A percentile compares a stretch with the other conserved stretches of the same genome.
Conservation (phyloP, 2,797 vertebrate genomes). For the Amazona finschi region DNA sequence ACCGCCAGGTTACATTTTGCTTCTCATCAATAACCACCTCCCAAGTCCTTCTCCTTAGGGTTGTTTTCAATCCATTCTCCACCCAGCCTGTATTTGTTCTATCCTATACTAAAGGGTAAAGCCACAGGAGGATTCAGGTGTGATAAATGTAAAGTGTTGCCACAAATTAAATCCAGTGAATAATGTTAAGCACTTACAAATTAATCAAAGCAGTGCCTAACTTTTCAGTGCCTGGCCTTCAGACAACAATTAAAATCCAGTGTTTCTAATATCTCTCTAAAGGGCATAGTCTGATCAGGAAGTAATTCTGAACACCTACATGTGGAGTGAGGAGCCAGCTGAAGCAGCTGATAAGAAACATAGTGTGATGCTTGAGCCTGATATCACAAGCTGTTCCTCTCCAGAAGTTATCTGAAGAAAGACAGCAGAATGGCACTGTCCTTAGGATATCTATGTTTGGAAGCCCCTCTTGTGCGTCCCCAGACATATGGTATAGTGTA, state of each 20-base stretch:
- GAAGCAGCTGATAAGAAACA: conserved; percentile 35
- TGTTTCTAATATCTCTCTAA: not conserved
- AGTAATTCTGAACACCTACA: conserved; percentile 1
- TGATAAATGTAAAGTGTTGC: not conserved
- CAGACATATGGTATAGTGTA: not conserved
- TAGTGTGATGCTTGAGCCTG: not conserved
- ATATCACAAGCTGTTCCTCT: conserved; percentile 10
- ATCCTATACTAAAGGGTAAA: not conserved
- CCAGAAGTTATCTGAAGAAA: conserved; percentile 13
- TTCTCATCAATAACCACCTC: not conserved
- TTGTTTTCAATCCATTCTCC: not conserved
- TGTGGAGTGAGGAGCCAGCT: not conserved
- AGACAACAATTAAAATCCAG: not conserved
- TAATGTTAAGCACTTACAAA: not conserved
- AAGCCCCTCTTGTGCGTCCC: not conserved
- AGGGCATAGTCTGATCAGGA: not conserved
- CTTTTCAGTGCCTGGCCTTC: not conserved
- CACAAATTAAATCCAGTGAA: not conserved
- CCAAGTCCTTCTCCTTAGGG: not conserved
- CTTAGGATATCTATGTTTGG: not conserved
- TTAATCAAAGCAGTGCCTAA: conserved; percentile 6
- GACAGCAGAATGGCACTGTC: not conserved
- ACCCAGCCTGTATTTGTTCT: not conserved
- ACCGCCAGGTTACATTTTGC: not conserved
- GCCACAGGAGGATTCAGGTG: not conserved